These are phyloP conservation scores for Plebejus argus DNA, from an alignment of 2,888 invertebrate species.

Conservation along the genomic window DNA sequence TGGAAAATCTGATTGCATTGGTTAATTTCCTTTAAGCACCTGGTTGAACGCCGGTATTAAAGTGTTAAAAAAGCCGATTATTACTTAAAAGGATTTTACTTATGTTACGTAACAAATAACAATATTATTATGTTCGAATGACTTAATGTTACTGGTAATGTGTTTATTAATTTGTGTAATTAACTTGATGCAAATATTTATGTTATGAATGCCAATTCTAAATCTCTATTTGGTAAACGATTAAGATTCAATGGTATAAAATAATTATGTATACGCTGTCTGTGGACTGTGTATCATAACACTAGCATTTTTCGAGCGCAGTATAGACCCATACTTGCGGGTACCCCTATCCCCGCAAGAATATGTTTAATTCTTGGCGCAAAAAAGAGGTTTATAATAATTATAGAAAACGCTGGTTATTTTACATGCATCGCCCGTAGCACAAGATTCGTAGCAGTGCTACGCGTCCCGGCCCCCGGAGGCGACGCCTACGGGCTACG, in stretches of 20 bases:
- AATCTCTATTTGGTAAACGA: background rate
- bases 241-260: background rate
- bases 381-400: too few species aligned
- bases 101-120: too few species aligned
- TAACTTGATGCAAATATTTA: background rate
- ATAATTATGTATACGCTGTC: too few species aligned
- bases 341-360: too few species aligned
- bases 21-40: background rate
- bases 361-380: too few species aligned
- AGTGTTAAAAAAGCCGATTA: background rate
- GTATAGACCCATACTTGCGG: too few species aligned
- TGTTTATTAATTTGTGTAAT: background rate
- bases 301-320: too few species aligned
- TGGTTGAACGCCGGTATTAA: background rate
- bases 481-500: background rate
- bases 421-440: background rate
- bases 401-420: too few species aligned
- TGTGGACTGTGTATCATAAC: too few species aligned
- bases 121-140: too few species aligned
- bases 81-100: background rate
- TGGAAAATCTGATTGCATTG: background rate
- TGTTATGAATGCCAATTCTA: background rate
- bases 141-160: too few species aligned
- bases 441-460: conserved; percentile 4
- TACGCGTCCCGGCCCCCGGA: background rate